Conservation (phyloP, 2,888 invertebrate species). For the Drymonia ruficornis region DNA sequence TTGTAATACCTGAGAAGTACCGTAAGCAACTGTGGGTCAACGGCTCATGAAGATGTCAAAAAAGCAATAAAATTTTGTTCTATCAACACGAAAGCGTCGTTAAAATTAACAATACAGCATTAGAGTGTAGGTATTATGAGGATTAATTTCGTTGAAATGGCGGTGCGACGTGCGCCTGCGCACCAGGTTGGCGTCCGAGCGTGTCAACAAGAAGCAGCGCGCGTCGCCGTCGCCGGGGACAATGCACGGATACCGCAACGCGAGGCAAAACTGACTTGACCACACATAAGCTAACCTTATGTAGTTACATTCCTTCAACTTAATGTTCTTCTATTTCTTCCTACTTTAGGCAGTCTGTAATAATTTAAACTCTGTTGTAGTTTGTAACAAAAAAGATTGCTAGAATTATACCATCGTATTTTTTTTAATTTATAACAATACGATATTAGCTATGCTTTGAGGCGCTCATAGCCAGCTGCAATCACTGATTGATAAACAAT, state of each 20-base stretch:
- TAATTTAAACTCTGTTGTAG: too few species aligned
- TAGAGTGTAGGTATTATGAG: slow-evolving; percentile 41
- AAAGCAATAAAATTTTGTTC: slow-evolving; percentile 67
- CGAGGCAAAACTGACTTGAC: slow-evolving; percentile 37
- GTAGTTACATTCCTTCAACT: neutral
- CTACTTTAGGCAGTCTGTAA: too few species aligned
- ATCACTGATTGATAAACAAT: too few species aligned
- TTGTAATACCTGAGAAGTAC: slow-evolving; percentile 54
- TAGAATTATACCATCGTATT: too few species aligned
- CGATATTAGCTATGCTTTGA: too few species aligned
- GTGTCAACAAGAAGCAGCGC: slow-evolving; percentile 1
- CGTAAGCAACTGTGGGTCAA: slow-evolving; percentile 73
- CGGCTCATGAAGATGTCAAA: slow-evolving; percentile 73
- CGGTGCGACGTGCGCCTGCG: slow-evolving; percentile 22
- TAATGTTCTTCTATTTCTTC: too few species aligned
- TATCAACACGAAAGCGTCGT: slow-evolving; percentile 55
- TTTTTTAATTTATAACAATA: too few species aligned
- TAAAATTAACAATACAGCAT: slow-evolving; percentile 57
- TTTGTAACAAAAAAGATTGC: too few species aligned
- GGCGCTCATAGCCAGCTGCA: too few species aligned
- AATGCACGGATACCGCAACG: slow-evolving; percentile 44
- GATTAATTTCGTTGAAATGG: slow-evolving; percentile 39
- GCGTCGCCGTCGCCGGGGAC: slow-evolving; percentile 26
- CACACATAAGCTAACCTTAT: slow-evolving; percentile 32
- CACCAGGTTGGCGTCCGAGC: slow-evolving; percentile 18